Evolutionary conservation across 2,888 invertebrate genomes (phyloP), one percentile per base, ranked within the genome.

Genomic region (Blastobasis adustella): DNA sequence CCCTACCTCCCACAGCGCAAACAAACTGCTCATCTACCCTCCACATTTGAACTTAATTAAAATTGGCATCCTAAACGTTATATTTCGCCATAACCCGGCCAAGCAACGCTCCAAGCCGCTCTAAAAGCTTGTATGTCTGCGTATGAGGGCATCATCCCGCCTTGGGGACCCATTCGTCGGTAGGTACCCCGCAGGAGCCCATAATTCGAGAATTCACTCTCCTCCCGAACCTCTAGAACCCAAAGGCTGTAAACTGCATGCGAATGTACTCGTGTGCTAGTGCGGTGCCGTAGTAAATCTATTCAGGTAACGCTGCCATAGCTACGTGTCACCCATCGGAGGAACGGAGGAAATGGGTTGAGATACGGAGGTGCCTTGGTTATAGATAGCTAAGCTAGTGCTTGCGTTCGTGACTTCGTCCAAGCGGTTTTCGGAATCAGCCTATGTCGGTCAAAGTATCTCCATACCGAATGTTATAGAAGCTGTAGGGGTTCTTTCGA

Each of bases 91-190:
- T 23, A 23, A 23, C 23, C 23, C 23, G 23, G 23, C 2, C 23
- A 23, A 23, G 23, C 23, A 23, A 23, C 23, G 23, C 23, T 23
- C 23, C 23, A 23, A 23, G 23, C 23, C 23, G 1, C 23, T 23
- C 23, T 23, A 23, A 23, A 23, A 23, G 23, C 23, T 23, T 23
- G 23, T 23, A 23, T 23, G 46, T 56, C 48, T 51, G 54, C 52
- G 55, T 59, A 56, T 53, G 56, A 60, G 60, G 58, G 58, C 54
- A 51, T 60, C 65, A 62, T 68, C 73, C 72, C 69, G 67, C 58
- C 68, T 76, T 68, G 67, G 77, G 79, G 78, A 79, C 64, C 70
- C 66, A 75, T 82, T 74, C 73, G 71, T 75, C 72, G 61, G 54
- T 56, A 58, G 63, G 66, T 61, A 62, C 71, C 71, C 72, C 77